Conservation (phyloP, 2,888 invertebrate species). For the Pachymerium ferrugineum region DNA sequence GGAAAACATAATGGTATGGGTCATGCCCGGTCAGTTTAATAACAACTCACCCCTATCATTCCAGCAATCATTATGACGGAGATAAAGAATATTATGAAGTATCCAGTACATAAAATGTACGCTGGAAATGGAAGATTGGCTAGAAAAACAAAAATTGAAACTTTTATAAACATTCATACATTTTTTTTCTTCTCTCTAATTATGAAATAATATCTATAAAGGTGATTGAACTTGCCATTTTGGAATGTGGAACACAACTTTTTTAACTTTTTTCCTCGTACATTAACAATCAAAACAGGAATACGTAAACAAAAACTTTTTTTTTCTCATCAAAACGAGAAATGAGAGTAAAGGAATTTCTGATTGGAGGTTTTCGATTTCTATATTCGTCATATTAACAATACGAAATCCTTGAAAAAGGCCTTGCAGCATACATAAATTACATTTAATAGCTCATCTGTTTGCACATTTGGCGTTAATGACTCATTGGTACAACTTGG, state of each 20-base stretch:
- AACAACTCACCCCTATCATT: conserved; percentile 51
- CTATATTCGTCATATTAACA: background rate
- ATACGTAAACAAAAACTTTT: too few species aligned
- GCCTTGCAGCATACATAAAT: too few species aligned
- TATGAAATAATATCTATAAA: too few species aligned
- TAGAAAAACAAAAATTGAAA: conserved; percentile 40
- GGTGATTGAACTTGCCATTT: too few species aligned
- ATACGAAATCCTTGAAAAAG: background rate
- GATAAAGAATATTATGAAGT: conserved; percentile 52
- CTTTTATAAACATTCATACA: too few species aligned
- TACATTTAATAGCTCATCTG: too few species aligned
- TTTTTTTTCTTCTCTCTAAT: too few species aligned
- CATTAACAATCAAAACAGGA: too few species aligned
- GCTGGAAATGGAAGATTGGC: conserved; percentile 52
- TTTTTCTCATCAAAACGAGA: background rate
- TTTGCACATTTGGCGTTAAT: too few species aligned
- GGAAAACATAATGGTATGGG: background rate
- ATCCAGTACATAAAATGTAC: conserved; percentile 53
- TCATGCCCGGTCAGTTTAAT: conserved; percentile 11
- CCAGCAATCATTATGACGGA: conserved; percentile 53
- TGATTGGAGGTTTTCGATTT: background rate
- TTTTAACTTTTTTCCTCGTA: too few species aligned
- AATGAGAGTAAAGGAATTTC: background rate
- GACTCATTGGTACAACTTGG: too few species aligned
- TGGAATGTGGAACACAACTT: too few species aligned